Evolutionary conservation across 2,113 vertebrate genomes (phyloP).

Genomic region (Festucalex cinctus): DNA sequence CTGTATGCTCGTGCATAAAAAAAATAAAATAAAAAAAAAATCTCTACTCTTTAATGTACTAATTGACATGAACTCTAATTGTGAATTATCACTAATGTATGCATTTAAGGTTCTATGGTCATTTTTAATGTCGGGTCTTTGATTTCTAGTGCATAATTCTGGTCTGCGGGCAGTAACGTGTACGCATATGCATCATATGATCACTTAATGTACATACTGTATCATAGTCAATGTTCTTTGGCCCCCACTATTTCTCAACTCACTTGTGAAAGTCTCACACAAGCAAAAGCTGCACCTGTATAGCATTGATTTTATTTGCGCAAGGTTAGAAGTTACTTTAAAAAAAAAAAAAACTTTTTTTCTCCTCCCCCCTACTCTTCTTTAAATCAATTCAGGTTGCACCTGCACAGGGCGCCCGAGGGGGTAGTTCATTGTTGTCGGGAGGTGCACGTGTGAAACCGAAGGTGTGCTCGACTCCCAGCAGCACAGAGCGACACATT

Average conservation of each 20-base stretch:
- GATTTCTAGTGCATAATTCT: too few relatives aligned
- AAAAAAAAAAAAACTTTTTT: constrained; percentile 36
- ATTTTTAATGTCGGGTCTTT: background rate
- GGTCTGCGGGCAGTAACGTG: background rate
- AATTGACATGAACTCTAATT: background rate
- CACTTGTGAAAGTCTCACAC: constrained; percentile 64
- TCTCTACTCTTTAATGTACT: background rate
- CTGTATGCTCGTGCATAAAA: too few relatives aligned
- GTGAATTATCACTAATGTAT: background rate
- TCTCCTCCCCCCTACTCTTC: background rate
- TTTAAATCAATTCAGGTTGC: constrained; percentile 71
- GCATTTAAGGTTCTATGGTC: background rate
- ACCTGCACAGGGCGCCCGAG: constrained; percentile 69
- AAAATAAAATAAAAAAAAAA: too few relatives aligned
- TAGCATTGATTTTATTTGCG: constrained; percentile 67
- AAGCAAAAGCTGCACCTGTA: constrained; percentile 76
- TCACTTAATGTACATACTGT: background rate
- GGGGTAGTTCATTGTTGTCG: constrained; percentile 62
- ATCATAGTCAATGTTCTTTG: background rate
- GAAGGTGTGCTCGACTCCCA: constrained; percentile 50
- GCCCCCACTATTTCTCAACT: constrained; percentile 31
- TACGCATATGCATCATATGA: background rate
- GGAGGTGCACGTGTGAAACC: constrained; percentile 59
- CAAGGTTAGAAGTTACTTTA: constrained; percentile 72
- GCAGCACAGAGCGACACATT: background rate